phyloP scores from a whole-genome alignment of 37 sponge, comb jelly and placozoan genomes.

The Lycopodina hypogea region DNA sequence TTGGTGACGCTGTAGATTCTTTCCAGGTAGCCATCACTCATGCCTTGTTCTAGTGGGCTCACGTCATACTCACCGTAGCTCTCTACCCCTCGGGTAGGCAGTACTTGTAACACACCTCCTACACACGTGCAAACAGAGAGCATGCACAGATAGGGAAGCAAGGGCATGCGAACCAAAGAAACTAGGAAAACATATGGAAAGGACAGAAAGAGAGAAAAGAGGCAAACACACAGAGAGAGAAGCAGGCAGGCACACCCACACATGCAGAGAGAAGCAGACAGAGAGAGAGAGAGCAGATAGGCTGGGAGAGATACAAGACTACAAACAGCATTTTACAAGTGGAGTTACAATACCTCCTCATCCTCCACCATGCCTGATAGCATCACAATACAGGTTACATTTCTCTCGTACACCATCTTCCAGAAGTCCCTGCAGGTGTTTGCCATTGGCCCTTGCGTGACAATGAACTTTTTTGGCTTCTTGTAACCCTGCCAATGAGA shows the following conservation, averaged over 20 bases:
- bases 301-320: too few relatives aligned
- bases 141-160: not conserved
- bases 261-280: too few relatives aligned
- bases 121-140: not conserved
- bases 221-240: too few relatives aligned
- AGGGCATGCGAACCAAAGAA: not conserved
- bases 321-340: too few relatives aligned
- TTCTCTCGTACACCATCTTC: slow-evolving; percentile 60
- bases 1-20: slow-evolving; percentile 29
- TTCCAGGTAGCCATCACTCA: slow-evolving; percentile 23
- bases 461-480: slow-evolving; percentile 39
- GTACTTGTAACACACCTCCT: slow-evolving; percentile 49
- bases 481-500: slow-evolving; percentile 48
- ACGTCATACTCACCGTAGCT: slow-evolving; percentile 39
- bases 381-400: slow-evolving; percentile 45
- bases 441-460: slow-evolving; percentile 46
- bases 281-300: too few relatives aligned
- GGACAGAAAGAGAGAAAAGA: too few relatives aligned
- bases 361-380: slow-evolving; percentile 35
- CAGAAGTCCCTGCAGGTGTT: slow-evolving; percentile 56
- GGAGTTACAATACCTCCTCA: slow-evolving; percentile 17
- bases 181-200: too few relatives aligned
- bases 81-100: slow-evolving; percentile 27
- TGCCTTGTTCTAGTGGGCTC: not conserved
- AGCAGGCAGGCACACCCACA: too few relatives aligned